Conservation (phyloP, 2,888 invertebrate species). For the Drosophila demipolita region DNA sequence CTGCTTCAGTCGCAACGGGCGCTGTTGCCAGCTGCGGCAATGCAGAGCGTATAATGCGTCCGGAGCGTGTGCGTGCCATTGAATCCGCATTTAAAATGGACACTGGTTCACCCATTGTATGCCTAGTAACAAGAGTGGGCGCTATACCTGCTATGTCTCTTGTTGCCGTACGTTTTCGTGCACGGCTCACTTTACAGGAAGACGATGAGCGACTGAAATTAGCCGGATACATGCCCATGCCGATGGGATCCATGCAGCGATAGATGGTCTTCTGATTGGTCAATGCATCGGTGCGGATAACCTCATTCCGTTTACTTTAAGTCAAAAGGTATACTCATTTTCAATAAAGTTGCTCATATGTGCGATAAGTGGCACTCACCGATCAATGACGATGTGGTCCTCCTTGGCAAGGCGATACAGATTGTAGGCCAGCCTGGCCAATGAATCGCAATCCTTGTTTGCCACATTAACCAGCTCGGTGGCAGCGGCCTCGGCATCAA, state of each 20-base stretch:
- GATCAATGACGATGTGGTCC: conserved; percentile 83
- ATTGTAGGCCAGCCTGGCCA: conserved; percentile 81
- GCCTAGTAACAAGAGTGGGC: not conserved
- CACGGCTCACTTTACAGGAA: conserved; percentile 56
- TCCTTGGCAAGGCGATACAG: conserved; percentile 78
- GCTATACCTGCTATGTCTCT: conserved; percentile 5
- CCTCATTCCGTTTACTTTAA: conserved; percentile 80
- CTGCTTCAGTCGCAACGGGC: conserved; percentile 18
- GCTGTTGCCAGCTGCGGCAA: conserved; percentile 32
- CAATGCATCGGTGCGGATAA: conserved; percentile 75
- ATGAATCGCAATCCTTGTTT: conserved; percentile 69
- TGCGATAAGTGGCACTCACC: conserved; percentile 50
- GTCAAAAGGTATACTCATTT: not conserved
- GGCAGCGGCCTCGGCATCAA: conserved; percentile 39
- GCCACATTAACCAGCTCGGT: conserved; percentile 57
- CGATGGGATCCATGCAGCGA: conserved; percentile 78
- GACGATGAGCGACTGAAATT: conserved; percentile 3
- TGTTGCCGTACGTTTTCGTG: conserved; percentile 58
- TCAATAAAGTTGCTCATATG: not conserved
- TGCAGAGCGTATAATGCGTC: conserved; percentile 67
- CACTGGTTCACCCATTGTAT: not conserved
- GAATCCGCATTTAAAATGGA: conserved; percentile 17
- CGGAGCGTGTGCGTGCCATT: conserved; percentile 72
- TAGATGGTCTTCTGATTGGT: conserved; percentile 82
- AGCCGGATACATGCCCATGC: conserved; percentile 66